A percentile compares a stretch with the other conserved stretches of the same genome.
Conservation (phyloP, 2,797 vertebrate genomes). For the Danio tinwini region DNA sequence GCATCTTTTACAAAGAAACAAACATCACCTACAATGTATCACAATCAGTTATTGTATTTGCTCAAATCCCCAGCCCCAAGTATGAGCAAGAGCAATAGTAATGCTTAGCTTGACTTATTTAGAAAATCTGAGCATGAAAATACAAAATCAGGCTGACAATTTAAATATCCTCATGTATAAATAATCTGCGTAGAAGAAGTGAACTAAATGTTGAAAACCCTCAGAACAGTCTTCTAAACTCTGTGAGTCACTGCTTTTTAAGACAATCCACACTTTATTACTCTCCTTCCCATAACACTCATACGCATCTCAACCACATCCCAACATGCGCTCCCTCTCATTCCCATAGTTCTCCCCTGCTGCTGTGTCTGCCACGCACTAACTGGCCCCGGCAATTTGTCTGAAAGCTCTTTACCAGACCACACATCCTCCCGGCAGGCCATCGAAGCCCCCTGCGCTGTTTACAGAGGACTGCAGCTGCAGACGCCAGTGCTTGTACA, state of each 20-base stretch:
- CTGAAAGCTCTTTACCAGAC: constrained; percentile 72
- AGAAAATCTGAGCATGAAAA: not conserved
- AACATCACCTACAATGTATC: not conserved
- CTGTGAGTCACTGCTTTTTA: constrained; percentile 34
- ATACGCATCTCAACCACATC: constrained; percentile 30
- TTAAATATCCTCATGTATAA: not conserved
- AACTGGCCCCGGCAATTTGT: constrained; percentile 75
- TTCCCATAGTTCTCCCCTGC: constrained; percentile 66
- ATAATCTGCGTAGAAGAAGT: not conserved
- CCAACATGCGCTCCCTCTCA: constrained; percentile 41
- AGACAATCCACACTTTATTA: constrained; percentile 53
- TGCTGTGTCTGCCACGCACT: constrained; percentile 61
- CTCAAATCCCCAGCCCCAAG: not conserved
- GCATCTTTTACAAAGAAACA: not conserved
- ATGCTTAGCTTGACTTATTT: not conserved
- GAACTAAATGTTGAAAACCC: not conserved
- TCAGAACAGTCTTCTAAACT: not conserved
- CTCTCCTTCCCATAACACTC: constrained; percentile 33
- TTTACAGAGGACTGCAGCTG: constrained; percentile 59
- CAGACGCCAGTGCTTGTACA: constrained; percentile 66
- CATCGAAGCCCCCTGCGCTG: constrained; percentile 36
- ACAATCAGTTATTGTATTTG: not conserved
- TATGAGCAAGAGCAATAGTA: not conserved
- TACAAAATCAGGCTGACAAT: not conserved
- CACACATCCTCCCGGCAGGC: constrained; percentile 46